phyloP scores from a whole-genome alignment of 2,113 vertebrate species.

The Periophthalmus modestus region DNA sequence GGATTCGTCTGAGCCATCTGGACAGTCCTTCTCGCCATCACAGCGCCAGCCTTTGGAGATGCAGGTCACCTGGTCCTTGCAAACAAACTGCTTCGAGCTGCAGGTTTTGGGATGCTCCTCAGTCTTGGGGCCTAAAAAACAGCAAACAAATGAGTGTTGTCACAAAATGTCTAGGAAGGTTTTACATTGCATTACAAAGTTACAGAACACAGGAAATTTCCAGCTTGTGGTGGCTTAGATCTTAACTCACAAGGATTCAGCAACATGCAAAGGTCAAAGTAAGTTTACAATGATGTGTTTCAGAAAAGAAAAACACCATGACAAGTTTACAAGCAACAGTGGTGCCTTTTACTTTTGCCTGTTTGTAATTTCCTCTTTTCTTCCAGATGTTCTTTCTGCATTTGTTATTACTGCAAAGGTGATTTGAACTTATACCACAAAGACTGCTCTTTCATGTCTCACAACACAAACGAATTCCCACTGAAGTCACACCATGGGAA shows the following conservation, averaged over 20 bases:
- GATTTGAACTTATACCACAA: conserved; percentile 54
- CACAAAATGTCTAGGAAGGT: conserved; percentile 7
- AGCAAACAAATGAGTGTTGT: conserved; percentile 29
- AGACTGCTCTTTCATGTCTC: conserved; percentile 61
- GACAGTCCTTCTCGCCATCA: conserved; percentile 96
- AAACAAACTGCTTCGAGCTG: conserved; percentile 96
- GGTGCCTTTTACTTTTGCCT: conserved; percentile 44
- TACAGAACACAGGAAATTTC: conserved; percentile 33
- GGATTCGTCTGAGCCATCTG: conserved; percentile 94
- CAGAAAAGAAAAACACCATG: conserved; percentile 33
- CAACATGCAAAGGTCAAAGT: conserved; percentile 49
- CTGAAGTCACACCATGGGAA: conserved; percentile 46
- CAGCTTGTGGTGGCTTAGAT: conserved; percentile 33
- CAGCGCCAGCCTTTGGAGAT: conserved; percentile 98
- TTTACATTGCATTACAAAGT: neutral
- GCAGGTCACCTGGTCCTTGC: conserved; percentile 95
- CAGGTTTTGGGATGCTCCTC: conserved; percentile 83
- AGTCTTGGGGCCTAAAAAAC: conserved; percentile 76
- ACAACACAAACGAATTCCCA: conserved; percentile 44
- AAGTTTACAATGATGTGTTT: conserved; percentile 60
- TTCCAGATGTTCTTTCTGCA: conserved; percentile 39
- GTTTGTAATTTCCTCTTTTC: conserved; percentile 56
- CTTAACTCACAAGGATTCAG: conserved; percentile 24
- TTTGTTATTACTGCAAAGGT: conserved; percentile 37
- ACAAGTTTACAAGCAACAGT: conserved; percentile 50